A percentile compares a stretch with the other conserved stretches of the same genome.
These are phyloP conservation scores for Lapara coniferarum DNA, from an alignment of 2,888 invertebrate species.

Conservation along the genomic window DNA sequence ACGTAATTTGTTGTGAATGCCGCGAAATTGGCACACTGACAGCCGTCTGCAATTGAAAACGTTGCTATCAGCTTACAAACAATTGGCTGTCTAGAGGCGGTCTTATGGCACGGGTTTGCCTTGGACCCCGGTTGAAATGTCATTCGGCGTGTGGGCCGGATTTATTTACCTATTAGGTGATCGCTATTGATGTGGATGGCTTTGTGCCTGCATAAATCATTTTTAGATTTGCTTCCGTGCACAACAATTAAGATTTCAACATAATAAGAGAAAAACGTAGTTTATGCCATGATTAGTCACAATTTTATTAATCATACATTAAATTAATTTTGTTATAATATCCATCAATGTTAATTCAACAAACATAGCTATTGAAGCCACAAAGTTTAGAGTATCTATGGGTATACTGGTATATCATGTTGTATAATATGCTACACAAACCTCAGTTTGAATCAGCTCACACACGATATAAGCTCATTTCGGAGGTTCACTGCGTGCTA, in stretches of 20 bases:
- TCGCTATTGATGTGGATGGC: background rate
- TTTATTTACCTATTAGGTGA: no score
- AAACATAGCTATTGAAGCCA: no score
- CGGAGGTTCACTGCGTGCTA: background rate
- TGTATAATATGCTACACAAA: background rate
- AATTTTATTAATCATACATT: no score
- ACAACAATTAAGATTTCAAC: no score
- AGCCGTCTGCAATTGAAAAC: slow-evolving; percentile 74
- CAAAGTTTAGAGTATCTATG: background rate
- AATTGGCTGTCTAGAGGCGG: slow-evolving; percentile 44
- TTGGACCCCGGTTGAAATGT: background rate
- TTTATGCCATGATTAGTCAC: no score
- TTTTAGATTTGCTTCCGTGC: no score
- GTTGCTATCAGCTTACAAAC: slow-evolving; percentile 61
- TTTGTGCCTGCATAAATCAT: background rate
- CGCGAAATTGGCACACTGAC: slow-evolving; percentile 79
- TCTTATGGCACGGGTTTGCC: slow-evolving; percentile 20
- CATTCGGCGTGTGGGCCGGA: background rate
- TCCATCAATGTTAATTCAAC: no score
- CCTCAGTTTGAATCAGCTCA: background rate
- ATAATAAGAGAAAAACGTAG: no score
- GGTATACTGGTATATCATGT: background rate
- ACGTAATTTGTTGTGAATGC: slow-evolving; percentile 82
- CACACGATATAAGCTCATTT: slow-evolving; percentile 18
- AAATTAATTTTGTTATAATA: no score